Conservation (phyloP, 2,797 vertebrate species). For the Premnoplex brunnescens region DNA sequence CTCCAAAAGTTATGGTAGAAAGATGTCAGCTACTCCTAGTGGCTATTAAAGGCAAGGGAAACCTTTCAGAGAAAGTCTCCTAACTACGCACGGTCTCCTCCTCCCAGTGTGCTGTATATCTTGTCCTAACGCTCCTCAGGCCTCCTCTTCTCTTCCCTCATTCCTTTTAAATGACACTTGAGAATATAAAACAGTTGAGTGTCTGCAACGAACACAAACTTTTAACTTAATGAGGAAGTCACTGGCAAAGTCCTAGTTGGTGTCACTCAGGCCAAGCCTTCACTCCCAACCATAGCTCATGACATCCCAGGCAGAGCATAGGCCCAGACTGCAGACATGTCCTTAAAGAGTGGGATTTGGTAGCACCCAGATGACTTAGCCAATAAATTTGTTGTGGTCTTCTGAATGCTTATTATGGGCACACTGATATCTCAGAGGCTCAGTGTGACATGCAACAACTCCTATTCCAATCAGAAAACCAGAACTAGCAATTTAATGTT, state of each 20-base stretch:
- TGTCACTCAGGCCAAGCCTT: background rate
- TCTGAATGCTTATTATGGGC: background rate
- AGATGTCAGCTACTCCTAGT: background rate
- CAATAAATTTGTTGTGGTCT: background rate
- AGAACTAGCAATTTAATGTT: background rate
- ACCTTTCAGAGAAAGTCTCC: background rate
- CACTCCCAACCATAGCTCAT: fast-evolving
- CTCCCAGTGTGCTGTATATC: background rate
- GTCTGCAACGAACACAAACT: background rate
- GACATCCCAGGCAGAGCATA: background rate
- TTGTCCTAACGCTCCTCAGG: background rate
- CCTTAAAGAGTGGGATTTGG: background rate
- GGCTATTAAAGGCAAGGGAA: background rate
- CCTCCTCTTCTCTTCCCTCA: background rate
- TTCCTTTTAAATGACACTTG: background rate
- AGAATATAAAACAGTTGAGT: background rate
- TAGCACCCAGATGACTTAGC: background rate
- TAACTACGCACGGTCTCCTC: background rate
- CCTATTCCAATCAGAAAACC: background rate
- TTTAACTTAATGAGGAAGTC: background rate
- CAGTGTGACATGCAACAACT: background rate
- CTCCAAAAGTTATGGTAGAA: background rate
- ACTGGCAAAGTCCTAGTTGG: background rate
- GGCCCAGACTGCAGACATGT: background rate
- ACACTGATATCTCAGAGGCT: background rate